Conservation (phyloP, 2,113 vertebrate genomes). For the Pollachius pollachius region DNA sequence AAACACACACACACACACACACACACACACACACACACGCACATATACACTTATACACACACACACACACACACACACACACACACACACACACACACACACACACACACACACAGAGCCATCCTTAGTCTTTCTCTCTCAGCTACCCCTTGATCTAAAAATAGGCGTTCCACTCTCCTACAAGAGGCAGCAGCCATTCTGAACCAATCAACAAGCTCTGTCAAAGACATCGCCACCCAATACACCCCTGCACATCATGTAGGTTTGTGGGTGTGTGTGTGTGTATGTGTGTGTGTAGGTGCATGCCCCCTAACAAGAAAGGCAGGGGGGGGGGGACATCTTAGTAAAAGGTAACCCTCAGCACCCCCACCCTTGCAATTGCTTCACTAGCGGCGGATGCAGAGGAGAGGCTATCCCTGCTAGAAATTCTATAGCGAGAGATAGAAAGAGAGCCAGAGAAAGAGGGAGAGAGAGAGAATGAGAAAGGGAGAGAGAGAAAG, state of each 20-base stretch:
- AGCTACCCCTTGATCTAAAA: conserved; percentile 77
- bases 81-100: background rate
- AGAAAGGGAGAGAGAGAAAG: conserved; percentile 4
- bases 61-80: conserved; percentile 4
- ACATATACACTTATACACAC: no score
- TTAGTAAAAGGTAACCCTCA: conserved; percentile 55
- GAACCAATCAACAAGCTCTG: conserved; percentile 75
- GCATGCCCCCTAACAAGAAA: conserved; percentile 8
- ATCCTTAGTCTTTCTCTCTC: conserved; percentile 69
- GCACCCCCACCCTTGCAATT: conserved; percentile 13
- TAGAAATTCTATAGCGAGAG: conserved; percentile 32
- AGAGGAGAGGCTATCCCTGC: conserved; percentile 27
- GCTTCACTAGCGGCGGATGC: background rate
- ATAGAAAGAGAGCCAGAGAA: conserved; percentile 26
- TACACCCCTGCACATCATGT: conserved; percentile 30
- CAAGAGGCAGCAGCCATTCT: conserved; percentile 75
- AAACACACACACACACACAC: conserved; percentile 31
- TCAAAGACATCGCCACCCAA: conserved; percentile 67
- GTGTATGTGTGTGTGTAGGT: conserved; percentile 27
- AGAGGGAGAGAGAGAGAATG: background rate
- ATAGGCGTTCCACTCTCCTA: conserved; percentile 72
- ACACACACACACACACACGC: conserved; percentile 4
- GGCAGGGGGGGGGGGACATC: conserved; percentile 56
- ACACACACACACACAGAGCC: conserved; percentile 10
- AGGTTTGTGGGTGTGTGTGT: conserved; percentile 14